These are phyloP conservation scores for Apodemia hepburni DNA, from an alignment of 2,888 invertebrate species.

Conservation along the genomic window DNA sequence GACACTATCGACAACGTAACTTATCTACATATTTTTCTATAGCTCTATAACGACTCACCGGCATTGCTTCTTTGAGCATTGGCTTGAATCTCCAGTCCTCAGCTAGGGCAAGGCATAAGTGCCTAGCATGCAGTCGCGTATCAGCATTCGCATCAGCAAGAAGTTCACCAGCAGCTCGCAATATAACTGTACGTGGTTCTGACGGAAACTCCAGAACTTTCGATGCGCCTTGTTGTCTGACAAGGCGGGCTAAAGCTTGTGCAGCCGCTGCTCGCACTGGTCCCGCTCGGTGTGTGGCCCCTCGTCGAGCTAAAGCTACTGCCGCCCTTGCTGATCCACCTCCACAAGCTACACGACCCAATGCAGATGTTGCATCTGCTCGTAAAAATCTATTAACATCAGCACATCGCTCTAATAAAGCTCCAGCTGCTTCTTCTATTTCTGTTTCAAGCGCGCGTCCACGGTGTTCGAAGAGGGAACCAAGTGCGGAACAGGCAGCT, in stretches of 20 bases:
- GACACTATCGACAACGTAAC: conserved; percentile 55
- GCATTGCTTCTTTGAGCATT: conserved; percentile 89
- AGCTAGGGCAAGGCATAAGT: conserved; percentile 86
- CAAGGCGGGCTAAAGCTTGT: conserved; percentile 86
- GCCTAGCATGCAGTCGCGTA: conserved; percentile 89
- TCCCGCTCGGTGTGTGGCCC: conserved; percentile 91
- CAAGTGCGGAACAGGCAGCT: conserved; percentile 90
- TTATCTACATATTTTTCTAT: conserved; percentile 89
- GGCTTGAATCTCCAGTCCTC: conserved; percentile 88
- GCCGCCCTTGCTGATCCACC: conserved; percentile 85
- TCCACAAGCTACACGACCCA: conserved; percentile 90
- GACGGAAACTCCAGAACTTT: conserved; percentile 85
- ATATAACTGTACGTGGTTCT: conserved; percentile 80
- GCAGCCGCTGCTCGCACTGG: conserved; percentile 92
- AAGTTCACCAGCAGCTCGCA: conserved; percentile 90
- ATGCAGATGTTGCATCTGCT: conserved; percentile 91
- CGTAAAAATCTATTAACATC: conserved; percentile 97
- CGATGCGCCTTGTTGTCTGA: conserved; percentile 87
- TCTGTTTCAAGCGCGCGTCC: conserved; percentile 84
- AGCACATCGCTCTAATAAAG: conserved; percentile 92
- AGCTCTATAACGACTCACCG: conserved; percentile 88
- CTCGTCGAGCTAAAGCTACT: conserved; percentile 83
- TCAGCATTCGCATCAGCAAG: conserved; percentile 93
- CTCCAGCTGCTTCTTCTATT: conserved; percentile 90
- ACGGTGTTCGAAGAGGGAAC: conserved; percentile 87